These are phyloP conservation scores for Argyrosomus japonicus DNA, from an alignment of 2,113 vertebrate species.

Conservation along the genomic window DNA sequence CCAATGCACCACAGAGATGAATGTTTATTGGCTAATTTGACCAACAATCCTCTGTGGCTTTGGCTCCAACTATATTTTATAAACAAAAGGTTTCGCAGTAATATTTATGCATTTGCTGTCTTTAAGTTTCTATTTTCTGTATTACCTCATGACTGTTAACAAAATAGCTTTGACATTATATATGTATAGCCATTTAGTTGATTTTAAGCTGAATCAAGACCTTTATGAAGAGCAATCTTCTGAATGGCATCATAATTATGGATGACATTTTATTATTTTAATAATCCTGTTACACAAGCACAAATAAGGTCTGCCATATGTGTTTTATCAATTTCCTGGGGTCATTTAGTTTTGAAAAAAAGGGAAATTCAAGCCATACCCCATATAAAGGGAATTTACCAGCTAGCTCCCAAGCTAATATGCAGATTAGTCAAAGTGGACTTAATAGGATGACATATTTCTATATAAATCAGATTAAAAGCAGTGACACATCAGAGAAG, in stretches of 20 bases:
- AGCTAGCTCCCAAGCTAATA: slow-evolving; percentile 64
- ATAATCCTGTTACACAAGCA: slow-evolving; percentile 80
- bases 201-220: slow-evolving; percentile 62
- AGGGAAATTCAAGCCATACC: slow-evolving; percentile 33
- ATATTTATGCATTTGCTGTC: neutral
- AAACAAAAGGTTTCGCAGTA: neutral
- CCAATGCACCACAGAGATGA: neutral
- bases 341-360: slow-evolving; percentile 38
- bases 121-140: slow-evolving; percentile 26
- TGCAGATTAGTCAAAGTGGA: slow-evolving; percentile 78
- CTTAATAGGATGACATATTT: slow-evolving; percentile 78
- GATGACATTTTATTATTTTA: slow-evolving; percentile 61
- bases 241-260: slow-evolving; percentile 69
- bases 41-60: neutral
- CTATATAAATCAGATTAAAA: slow-evolving; percentile 84
- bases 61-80: neutral
- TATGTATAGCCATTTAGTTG: neutral
- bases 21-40: neutral
- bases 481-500: slow-evolving; percentile 68
- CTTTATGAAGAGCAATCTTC: slow-evolving; percentile 49
- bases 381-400: slow-evolving; percentile 56
- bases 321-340: slow-evolving; percentile 56
- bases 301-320: slow-evolving; percentile 66
- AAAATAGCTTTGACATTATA: neutral
- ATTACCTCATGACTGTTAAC: neutral